phyloP scores from a whole-genome alignment of 1,140 invertebrate genomes.

The Leptinotarsa undecemlineata region DNA sequence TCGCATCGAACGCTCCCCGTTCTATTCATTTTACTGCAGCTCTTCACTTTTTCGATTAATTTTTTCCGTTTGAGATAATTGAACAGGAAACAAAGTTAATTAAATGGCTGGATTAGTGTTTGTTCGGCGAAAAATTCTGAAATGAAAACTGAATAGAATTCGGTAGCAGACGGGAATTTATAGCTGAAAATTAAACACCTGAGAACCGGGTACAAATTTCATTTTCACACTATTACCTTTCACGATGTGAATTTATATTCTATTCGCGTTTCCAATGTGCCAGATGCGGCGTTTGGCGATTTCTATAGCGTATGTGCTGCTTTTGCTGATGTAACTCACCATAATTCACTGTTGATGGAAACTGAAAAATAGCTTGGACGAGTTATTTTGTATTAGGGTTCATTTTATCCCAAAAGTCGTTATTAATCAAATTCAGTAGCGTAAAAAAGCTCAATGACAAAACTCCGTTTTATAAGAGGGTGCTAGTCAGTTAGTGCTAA shows the following conservation, averaged over 20 bases:
- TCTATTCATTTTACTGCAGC: background rate
- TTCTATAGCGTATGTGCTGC: too few relatives aligned
- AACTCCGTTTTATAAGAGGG: too few relatives aligned
- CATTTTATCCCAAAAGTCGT: too few relatives aligned
- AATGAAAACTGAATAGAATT: background rate
- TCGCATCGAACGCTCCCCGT: too few relatives aligned
- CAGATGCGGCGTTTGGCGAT: background rate
- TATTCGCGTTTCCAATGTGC: background rate
- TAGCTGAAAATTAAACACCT: background rate
- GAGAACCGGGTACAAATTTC: background rate
- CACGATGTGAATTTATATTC: slow-evolving; percentile 2
- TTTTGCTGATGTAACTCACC: too few relatives aligned
- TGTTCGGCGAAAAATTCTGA: background rate
- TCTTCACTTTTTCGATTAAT: background rate
- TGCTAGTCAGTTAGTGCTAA: too few relatives aligned
- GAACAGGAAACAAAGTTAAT: slow-evolving; percentile 4
- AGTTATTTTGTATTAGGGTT: too few relatives aligned
- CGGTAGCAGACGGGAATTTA: background rate
- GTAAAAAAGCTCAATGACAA: too few relatives aligned
- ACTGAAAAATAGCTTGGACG: too few relatives aligned
- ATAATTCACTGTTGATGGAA: too few relatives aligned
- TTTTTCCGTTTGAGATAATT: background rate
- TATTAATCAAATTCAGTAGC: too few relatives aligned
- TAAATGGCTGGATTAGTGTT: background rate
- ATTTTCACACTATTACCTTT: background rate